A percentile compares a stretch with the other conserved stretches of the same genome.
Conservation (phyloP, 2,797 vertebrate species). For the Phrynocephalus vlangalii region DNA sequence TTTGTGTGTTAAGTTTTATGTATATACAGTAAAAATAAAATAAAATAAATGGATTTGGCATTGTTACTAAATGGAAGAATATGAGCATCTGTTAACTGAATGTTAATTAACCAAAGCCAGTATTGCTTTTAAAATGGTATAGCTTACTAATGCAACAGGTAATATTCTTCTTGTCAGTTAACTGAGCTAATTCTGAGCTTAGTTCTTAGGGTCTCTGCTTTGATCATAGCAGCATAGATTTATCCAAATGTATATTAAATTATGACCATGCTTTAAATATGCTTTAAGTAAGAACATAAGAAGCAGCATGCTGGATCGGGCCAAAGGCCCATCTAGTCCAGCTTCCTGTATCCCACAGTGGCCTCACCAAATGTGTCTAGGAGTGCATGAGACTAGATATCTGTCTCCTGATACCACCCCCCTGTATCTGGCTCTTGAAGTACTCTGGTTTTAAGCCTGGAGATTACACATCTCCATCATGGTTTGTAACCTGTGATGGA, state of each 20-base stretch:
- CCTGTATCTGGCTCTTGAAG: no score
- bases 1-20: no score
- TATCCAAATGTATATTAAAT: not conserved
- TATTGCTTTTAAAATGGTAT: not conserved
- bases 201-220: not conserved
- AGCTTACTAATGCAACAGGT: not conserved
- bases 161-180: not conserved
- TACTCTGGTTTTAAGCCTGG: no score
- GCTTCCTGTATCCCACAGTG: no score
- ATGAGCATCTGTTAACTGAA: not conserved
- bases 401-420: no score
- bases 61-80: not conserved
- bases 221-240: not conserved
- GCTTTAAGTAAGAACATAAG: not conserved
- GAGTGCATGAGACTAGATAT: no score
- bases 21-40: no score
- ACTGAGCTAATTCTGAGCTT: not conserved
- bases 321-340: no score
- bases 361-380: no score
- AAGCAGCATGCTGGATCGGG: no score
- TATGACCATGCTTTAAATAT: not conserved
- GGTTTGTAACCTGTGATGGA: no score
- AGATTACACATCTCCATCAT: no score
- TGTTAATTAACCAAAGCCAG: not conserved
- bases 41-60: not conserved